Conservation (phyloP, 1,140 invertebrate species). For the Diorhabda carinulata region DNA sequence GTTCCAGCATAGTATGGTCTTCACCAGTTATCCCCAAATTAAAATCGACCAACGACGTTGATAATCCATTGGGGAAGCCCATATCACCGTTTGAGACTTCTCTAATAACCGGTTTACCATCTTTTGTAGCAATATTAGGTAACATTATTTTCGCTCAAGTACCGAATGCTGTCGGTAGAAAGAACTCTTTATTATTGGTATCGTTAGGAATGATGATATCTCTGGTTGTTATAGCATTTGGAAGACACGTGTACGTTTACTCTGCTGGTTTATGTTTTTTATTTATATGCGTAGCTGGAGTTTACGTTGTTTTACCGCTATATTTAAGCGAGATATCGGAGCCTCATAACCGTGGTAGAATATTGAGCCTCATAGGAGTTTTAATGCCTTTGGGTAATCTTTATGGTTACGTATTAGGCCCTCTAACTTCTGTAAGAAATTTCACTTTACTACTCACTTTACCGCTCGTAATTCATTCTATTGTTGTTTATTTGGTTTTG, state of each 20-base stretch:
- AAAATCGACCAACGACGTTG: constrained; percentile 12
- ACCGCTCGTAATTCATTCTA: constrained; percentile 44
- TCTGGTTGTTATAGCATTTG: constrained; percentile 41
- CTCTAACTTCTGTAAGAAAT: constrained; percentile 53
- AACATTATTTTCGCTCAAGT: constrained; percentile 38
- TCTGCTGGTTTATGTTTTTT: constrained; percentile 42
- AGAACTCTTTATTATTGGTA: constrained; percentile 49
- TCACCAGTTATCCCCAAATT: constrained; percentile 63
- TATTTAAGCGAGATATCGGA: constrained; percentile 53
- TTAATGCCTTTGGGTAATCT: constrained; percentile 30
- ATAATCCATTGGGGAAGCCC: constrained; percentile 35
- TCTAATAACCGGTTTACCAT: constrained; percentile 76
- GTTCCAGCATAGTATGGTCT: constrained; percentile 66
- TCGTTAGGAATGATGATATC: constrained; percentile 18
- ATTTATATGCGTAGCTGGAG: constrained; percentile 47
- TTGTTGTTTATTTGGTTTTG: constrained; percentile 53
- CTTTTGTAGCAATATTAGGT: constrained; percentile 64
- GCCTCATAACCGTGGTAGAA: constrained; percentile 29
- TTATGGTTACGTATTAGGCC: constrained; percentile 55
- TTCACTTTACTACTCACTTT: constrained; percentile 51
- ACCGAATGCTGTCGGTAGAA: constrained; percentile 48
- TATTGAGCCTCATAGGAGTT: constrained; percentile 29
- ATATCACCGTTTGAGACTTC: constrained; percentile 55
- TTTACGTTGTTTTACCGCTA: constrained; percentile 49
- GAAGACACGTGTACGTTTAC: constrained; percentile 36